These are phyloP conservation scores for Thamnophis elegans DNA, from an alignment of 2,797 vertebrate species.

Conservation along the genomic window DNA sequence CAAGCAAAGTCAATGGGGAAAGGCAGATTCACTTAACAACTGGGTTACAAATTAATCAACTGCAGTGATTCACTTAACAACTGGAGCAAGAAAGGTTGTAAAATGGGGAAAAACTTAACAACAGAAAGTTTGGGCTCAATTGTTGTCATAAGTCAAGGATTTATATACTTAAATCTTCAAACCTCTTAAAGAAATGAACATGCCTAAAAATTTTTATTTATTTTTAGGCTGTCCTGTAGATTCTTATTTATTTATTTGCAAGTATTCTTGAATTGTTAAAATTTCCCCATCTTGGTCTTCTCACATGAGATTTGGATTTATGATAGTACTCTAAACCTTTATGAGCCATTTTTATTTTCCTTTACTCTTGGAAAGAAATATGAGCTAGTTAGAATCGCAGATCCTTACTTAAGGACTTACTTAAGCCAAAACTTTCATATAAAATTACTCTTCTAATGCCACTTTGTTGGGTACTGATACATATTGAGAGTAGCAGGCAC, in stretches of 20 bases:
- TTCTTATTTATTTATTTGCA: background rate
- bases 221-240: background rate
- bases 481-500: background rate
- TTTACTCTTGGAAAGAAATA: background rate
- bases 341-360: background rate
- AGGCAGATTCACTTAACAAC: no score
- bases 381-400: background rate
- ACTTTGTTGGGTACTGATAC: background rate
- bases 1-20: no score
- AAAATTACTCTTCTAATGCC: constrained; percentile 5
- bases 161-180: background rate
- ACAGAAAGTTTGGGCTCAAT: no score
- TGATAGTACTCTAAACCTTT: background rate
- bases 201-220: background rate
- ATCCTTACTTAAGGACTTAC: background rate
- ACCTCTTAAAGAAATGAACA: background rate
- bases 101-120: no score
- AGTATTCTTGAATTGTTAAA: background rate
- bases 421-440: constrained; percentile 1
- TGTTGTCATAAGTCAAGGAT: no score
- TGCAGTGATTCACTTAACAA: no score
- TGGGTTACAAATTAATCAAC: no score
- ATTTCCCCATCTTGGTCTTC: no score
- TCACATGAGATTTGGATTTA: background rate
- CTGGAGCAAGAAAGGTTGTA: no score